Evolutionary conservation across 2,797 vertebrate species (phyloP).

Genomic region (Spinus olivaceus): DNA sequence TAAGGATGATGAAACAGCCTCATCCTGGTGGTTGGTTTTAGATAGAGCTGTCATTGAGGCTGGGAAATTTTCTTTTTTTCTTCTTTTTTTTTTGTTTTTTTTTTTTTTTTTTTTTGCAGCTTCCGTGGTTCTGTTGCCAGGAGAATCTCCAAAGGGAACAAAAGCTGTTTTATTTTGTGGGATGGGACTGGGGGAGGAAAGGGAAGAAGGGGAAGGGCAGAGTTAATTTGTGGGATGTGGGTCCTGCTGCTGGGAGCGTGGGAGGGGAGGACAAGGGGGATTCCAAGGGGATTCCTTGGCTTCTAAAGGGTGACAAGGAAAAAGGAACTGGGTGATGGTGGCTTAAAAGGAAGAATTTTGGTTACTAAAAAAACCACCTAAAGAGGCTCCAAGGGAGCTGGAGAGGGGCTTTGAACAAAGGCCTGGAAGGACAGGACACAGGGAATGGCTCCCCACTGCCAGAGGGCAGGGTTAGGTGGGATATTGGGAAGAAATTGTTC

Average conservation of each 20-base stretch:
- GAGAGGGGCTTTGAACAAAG: neutral
- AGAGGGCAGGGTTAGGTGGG: accelerated
- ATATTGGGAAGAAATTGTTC: accelerated
- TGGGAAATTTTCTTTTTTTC: neutral
- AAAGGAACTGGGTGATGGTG: neutral
- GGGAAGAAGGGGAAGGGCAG: neutral
- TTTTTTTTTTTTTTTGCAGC: neutral
- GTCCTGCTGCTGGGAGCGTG: neutral
- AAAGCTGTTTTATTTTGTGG: slow-evolving; percentile 24
- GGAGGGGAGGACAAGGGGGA: neutral
- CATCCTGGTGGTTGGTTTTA: neutral
- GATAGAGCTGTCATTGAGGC: slow-evolving; percentile 18
- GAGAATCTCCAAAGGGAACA: neutral
- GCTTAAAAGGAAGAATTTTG: neutral
- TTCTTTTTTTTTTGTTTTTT: neutral
- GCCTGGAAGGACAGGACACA: accelerated
- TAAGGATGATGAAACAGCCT: neutral
- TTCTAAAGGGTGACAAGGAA: accelerated
- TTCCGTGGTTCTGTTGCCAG: slow-evolving; percentile 9
- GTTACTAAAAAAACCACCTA: neutral
- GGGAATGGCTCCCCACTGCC: neutral
- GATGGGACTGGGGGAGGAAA: neutral
- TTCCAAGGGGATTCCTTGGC: neutral
- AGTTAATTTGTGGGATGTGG: accelerated
- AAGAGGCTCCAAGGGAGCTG: neutral